Percentiles rank a stretch among this genome's conserved stretches.
Conservation (phyloP, 2,113 vertebrate genomes). For the Alectura lathami region DNA sequence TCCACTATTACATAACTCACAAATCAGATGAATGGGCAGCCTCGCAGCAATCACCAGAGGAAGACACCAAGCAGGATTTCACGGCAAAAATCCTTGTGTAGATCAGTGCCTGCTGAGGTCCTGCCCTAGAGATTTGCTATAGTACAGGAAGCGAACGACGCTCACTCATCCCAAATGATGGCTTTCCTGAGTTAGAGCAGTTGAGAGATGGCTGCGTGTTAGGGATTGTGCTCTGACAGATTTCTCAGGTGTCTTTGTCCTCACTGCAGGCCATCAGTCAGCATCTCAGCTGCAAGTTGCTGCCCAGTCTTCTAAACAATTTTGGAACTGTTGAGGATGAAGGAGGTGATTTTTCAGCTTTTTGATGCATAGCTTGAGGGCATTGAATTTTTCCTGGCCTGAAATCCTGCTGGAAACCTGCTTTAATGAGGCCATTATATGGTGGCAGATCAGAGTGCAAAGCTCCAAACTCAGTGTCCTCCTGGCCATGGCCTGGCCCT, state of each 20-base stretch:
- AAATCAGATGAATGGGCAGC: conserved; percentile 47
- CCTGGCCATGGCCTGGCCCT: neutral
- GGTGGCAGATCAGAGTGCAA: neutral
- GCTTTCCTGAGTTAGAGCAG: neutral
- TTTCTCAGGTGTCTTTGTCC: conserved; percentile 8
- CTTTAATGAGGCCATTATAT: neutral
- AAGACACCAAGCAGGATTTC: neutral
- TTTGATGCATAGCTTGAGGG: neutral
- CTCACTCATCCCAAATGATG: neutral
- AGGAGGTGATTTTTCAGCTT: neutral
- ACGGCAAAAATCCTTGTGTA: neutral
- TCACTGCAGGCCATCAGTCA: neutral
- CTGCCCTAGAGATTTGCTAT: neutral
- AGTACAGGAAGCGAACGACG: neutral
- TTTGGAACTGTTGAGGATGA: neutral
- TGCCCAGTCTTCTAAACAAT: neutral
- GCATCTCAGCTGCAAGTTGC: neutral
- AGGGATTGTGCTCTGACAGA: neutral
- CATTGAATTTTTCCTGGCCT: neutral
- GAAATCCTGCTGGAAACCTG: neutral
- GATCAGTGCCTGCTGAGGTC: neutral
- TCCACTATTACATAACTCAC: conserved; percentile 39
- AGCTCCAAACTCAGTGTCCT: neutral
- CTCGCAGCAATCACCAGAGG: neutral
- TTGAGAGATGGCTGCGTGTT: neutral